A percentile compares a stretch with the other conserved stretches of the same genome.
Evolutionary conservation across 2,113 vertebrate genomes (phyloP).

Genomic region (Columba livia): DNA sequence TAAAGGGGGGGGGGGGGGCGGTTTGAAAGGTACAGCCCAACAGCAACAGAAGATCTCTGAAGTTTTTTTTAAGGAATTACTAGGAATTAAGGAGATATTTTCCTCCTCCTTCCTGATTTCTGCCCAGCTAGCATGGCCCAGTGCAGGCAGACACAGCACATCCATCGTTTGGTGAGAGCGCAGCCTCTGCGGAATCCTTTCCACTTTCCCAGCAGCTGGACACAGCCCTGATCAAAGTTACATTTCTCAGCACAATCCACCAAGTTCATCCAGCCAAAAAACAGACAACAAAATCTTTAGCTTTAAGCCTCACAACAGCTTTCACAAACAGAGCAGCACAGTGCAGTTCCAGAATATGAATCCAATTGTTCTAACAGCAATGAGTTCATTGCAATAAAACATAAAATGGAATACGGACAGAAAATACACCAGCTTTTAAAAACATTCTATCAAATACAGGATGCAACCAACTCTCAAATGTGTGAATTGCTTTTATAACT

Average conservation of each 20-base stretch:
- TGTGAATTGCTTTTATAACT: not conserved
- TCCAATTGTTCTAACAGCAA: not conserved
- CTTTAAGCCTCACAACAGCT: not conserved
- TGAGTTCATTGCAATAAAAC: not conserved
- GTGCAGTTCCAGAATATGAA: not conserved
- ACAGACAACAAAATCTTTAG: not conserved
- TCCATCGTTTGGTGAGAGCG: not conserved
- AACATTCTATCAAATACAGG: not conserved
- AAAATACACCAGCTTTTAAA: not conserved
- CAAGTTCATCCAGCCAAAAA: not conserved
- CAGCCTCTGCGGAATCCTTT: not conserved
- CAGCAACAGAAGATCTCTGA: not conserved
- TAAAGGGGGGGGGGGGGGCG: not conserved
- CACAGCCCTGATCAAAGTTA: not conserved
- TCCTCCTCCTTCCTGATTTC: not conserved
- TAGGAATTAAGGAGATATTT: not conserved
- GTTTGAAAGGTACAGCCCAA: not conserved
- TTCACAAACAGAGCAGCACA: not conserved
- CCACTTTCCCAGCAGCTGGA: conserved; percentile 26
- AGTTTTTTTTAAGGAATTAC: not conserved
- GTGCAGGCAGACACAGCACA: not conserved
- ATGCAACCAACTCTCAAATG: not conserved
- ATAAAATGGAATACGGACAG: not conserved
- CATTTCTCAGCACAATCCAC: not conserved
- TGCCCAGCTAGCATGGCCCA: not conserved